Evolutionary conservation across 2,888 invertebrate species (phyloP), one percentile per base, ranked within the genome.

Genomic region (Trichacis sp.): DNA sequence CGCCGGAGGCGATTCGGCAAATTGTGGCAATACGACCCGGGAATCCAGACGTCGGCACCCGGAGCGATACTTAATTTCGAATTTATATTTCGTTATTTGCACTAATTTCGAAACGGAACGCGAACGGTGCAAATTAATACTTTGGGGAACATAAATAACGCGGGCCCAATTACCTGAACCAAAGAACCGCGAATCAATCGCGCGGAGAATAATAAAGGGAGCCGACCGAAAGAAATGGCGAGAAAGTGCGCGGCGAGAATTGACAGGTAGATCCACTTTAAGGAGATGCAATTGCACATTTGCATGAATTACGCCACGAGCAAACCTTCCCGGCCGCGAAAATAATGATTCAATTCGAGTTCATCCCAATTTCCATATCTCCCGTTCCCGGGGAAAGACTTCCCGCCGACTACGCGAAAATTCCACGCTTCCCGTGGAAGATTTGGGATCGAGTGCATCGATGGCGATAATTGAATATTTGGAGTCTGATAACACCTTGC

Each of bases 11-110:
- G 36, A 42, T 58, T 50, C 58, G 58, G 61, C 65, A 61, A 43
- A 43, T 15, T 18, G 43, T 15, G 36, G 36, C 36, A 11, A 12
- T 36, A 36, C 36, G 4, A 36, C 36, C 24, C 24, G 24, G 8
- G 24, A 24, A 24, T 24, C 24, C 4, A n/a, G n/a, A 33, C 43
- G 18, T 43, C 65, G 65, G 65, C 65, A 65, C 65, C 65, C 47
- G 17, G 19, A 65, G 65, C 61, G 65, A 65, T 57, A 61, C 65
- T 65, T 61, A 61, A 61, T 54, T 49, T 53, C 19, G 38, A 14
- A 19, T 52, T 40, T 29, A 61, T 52, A 40, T 57, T 65, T 65
- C 57, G 33, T 54, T 65, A 54, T 53, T 38, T 64, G 15, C 42
- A 42, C 42, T 5, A 42, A 42, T 17, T 42, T 15, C 17, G 9